Evolutionary conservation across 2,797 vertebrate genomes (phyloP), one percentile per base, ranked within the genome.

Genomic region (Clangula hyemalis): DNA sequence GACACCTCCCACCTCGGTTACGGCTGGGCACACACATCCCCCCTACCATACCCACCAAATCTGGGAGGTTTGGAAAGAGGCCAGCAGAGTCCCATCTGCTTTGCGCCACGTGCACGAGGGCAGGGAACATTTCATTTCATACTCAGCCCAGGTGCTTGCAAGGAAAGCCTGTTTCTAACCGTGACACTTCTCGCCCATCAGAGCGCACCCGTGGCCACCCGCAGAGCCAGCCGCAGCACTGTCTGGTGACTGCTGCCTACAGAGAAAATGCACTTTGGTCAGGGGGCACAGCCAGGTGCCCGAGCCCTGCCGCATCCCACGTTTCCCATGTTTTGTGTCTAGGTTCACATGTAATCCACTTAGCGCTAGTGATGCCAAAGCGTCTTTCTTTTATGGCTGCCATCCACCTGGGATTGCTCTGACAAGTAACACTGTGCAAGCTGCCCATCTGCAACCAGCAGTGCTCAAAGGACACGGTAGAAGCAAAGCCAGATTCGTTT

Each of bases 41-140:
- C 18, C 16, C 82, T 14, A 6, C 84, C 72, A 94, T 21, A 88
- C 56, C 94, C 92, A 87, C 80, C 92, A 94, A 97, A 95, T 41
- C 94, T 92, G 97, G 85, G 20, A 69, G 54, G 41, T 8, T 30
- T 95, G 91, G 91, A 70, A 69, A 87, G 78, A 69, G 84, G 94
- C 96, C 97, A 94, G 93, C 68, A 72, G 41, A 74, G 91, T 30
- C 91, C 96, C 97, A 96, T 96, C 97, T 97, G 97, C 93, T 95
- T 21, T 4, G 2, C 89, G 89, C 96, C 86, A 32, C 39, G 8
- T n/a, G 88, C 91, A 74, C 95, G 58, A 8, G 0, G 85, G 74
- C 89, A 88, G 84, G 68, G 25, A 81, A 64, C 75, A 32, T 45
- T 76, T 85, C 88, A 61, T 1, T 1, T 39, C 27, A 87, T 34